Evolutionary conservation across 2,888 invertebrate species (phyloP).

Genomic region (Temnothorax unifasciatus): DNA sequence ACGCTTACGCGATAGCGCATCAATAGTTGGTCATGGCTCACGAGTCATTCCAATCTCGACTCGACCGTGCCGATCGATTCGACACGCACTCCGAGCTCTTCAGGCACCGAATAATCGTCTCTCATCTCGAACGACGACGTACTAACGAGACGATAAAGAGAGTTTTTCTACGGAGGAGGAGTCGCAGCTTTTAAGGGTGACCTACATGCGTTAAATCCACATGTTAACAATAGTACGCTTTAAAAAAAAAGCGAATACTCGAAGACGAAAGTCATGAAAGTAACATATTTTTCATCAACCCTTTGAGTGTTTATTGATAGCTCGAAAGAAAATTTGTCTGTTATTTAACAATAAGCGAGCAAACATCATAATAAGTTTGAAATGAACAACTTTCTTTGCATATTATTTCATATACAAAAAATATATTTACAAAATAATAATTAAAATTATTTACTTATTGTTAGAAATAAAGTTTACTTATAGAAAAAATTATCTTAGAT

Average conservation of each 20-base stretch:
- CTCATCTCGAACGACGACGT: slow-evolving; percentile 66
- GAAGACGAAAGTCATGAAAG: not conserved
- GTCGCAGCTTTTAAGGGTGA: not conserved
- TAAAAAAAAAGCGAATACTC: not conserved
- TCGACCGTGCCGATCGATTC: slow-evolving; percentile 72
- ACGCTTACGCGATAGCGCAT: slow-evolving; percentile 67
- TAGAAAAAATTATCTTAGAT: not conserved
- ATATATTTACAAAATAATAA: not conserved
- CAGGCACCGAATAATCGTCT: slow-evolving; percentile 70
- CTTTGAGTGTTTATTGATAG: not conserved
- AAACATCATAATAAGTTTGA: not conserved
- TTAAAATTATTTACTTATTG: not conserved
- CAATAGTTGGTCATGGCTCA: slow-evolving; percentile 68
- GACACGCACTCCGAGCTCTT: slow-evolving; percentile 67
- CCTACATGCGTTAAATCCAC: slow-evolving; percentile 24
- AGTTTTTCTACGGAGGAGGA: slow-evolving; percentile 34
- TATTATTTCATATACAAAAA: not conserved
- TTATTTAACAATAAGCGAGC: not conserved
- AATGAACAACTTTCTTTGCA: not conserved
- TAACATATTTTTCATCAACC: slow-evolving; percentile 16
- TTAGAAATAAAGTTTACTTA: not conserved
- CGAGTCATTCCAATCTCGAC: slow-evolving; percentile 69
- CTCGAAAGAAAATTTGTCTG: not conserved
- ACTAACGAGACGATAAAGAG: slow-evolving; percentile 70
- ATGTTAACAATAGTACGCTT: not conserved